Conservation (phyloP, 1,140 invertebrate genomes). For the Maniola jurtina region DNA sequence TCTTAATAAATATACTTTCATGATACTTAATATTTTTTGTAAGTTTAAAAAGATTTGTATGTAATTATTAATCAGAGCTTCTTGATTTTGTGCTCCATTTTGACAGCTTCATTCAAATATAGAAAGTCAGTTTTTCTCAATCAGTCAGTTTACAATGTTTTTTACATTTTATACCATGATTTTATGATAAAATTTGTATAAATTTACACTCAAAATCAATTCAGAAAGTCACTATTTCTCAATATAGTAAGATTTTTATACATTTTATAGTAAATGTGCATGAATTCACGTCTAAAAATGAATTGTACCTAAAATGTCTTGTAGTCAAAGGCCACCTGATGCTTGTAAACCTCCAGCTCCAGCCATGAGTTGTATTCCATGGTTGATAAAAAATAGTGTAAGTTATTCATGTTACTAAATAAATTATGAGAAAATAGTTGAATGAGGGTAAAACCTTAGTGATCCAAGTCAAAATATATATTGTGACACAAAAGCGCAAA, state of each 20-base stretch:
- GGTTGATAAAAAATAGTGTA: constrained; percentile 50
- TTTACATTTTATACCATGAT: background rate
- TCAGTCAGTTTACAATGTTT: background rate
- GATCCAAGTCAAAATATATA: no score
- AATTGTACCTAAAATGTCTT: background rate
- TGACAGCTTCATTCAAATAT: constrained; percentile 25
- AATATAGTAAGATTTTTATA: no score
- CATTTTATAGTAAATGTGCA: background rate
- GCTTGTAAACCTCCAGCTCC: background rate
- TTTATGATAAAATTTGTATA: no score
- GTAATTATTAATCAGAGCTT: background rate
- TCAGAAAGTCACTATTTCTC: no score
- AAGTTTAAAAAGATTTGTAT: no score
- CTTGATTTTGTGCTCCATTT: constrained; percentile 4
- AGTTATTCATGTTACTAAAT: constrained; percentile 18
- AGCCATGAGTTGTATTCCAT: constrained; percentile 44
- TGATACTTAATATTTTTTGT: no score
- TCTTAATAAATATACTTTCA: no score
- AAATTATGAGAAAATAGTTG: background rate
- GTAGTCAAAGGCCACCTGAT: constrained; percentile 2
- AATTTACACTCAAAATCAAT: no score
- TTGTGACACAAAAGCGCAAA: no score
- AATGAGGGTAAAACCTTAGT: no score
- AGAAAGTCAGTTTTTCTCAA: constrained; percentile 18
- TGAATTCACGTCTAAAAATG: no score